Evolutionary conservation across 2,113 vertebrate species (phyloP).

Genomic region (Callipepla californica): DNA sequence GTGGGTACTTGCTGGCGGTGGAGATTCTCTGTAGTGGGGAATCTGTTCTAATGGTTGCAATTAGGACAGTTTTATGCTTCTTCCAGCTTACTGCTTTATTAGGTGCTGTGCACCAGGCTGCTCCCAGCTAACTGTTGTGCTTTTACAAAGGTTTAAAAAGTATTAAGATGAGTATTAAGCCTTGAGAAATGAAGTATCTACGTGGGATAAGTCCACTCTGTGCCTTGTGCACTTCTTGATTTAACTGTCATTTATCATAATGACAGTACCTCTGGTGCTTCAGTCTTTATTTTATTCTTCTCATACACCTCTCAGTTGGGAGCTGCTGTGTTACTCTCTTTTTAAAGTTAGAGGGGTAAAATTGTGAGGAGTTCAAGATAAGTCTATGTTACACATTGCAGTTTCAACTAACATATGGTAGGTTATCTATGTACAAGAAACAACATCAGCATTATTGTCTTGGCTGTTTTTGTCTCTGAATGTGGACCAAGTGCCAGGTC

Average conservation of each 20-base stretch:
- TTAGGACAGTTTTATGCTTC: neutral
- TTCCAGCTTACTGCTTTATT: neutral
- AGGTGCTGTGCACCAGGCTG: neutral
- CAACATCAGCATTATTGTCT: neutral
- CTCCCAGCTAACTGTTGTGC: neutral
- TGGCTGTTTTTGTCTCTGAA: neutral
- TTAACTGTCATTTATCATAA: neutral
- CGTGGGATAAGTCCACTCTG: neutral
- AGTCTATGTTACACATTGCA: neutral
- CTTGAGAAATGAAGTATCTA: neutral
- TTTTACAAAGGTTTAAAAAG: neutral
- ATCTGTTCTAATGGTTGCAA: neutral
- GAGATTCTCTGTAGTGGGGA: neutral
- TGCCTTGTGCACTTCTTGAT: neutral
- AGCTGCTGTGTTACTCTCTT: neutral
- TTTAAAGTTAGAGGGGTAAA: neutral
- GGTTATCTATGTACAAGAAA: neutral
- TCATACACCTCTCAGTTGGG: neutral
- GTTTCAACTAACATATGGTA: neutral
- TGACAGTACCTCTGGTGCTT: neutral
- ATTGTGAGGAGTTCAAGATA: neutral
- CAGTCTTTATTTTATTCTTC: neutral
- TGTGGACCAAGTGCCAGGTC: neutral
- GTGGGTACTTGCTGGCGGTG: accelerated
- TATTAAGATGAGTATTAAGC: neutral